Evolutionary conservation across 1,140 invertebrate genomes (phyloP).

Genomic region (Aphaenogaster ashmeadi): DNA sequence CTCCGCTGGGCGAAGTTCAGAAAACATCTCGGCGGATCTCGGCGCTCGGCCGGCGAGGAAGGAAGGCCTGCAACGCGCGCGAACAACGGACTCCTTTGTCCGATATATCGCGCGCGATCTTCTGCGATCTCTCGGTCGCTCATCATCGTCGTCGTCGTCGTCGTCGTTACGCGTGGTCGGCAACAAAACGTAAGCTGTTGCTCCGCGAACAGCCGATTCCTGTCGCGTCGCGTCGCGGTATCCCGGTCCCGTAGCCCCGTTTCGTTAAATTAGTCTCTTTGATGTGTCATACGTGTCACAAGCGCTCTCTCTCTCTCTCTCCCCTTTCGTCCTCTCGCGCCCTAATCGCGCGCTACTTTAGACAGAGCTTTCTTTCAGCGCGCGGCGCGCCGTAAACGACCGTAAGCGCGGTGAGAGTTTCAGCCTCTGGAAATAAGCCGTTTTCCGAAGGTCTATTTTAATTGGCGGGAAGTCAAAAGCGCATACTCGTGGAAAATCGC

Average conservation of each 20-base stretch:
- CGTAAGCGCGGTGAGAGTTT: slow-evolving; percentile 16
- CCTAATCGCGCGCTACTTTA: slow-evolving; percentile 61
- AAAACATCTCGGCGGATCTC: slow-evolving; percentile 58
- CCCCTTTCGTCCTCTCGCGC: neutral
- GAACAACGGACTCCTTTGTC: slow-evolving; percentile 63
- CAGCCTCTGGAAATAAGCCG: slow-evolving; percentile 32
- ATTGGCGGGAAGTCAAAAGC: slow-evolving; percentile 53
- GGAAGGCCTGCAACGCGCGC: slow-evolving; percentile 47
- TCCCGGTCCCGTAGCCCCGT: slow-evolving; percentile 21
- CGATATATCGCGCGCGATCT: slow-evolving; percentile 63
- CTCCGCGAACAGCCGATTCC: slow-evolving; percentile 53
- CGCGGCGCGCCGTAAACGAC: slow-evolving; percentile 5
- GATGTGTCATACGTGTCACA: slow-evolving; percentile 62
- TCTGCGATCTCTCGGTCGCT: slow-evolving; percentile 54
- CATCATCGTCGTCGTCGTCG: slow-evolving; percentile 15
- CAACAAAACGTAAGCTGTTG: slow-evolving; percentile 56
- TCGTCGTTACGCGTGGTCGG: slow-evolving; percentile 39
- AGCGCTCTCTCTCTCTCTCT: neutral
- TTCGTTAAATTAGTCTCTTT: slow-evolving; percentile 64
- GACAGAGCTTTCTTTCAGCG: slow-evolving; percentile 63
- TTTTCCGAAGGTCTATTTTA: slow-evolving; percentile 57
- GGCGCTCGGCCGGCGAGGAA: slow-evolving; percentile 28
- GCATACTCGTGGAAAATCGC: slow-evolving; percentile 49
- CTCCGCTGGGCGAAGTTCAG: slow-evolving; percentile 54
- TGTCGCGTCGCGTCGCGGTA: slow-evolving; percentile 33